Conservation (phyloP, 1,140 invertebrate genomes). For the Drosophila sucinea region DNA sequence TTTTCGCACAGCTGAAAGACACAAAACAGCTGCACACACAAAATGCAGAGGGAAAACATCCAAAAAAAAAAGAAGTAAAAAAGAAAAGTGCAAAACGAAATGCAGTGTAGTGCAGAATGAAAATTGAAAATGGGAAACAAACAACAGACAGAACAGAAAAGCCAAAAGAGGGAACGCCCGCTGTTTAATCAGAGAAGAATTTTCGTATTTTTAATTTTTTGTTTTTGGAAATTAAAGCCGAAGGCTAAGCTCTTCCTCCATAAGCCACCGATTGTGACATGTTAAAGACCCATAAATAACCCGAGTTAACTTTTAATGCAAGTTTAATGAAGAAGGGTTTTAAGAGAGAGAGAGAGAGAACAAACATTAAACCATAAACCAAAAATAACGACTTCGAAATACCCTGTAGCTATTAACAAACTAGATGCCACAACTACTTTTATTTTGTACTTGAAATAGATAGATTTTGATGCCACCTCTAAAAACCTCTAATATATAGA, state of each 20-base stretch:
- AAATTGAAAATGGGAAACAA: conserved; percentile 51
- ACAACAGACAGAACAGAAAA: conserved; percentile 16
- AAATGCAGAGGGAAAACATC: conserved; percentile 19
- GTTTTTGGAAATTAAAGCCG: conserved; percentile 7
- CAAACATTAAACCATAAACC: not conserved
- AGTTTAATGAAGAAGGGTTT: conserved; percentile 47
- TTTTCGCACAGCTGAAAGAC: conserved; percentile 72
- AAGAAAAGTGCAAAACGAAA: conserved; percentile 48
- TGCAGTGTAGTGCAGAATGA: conserved; percentile 8
- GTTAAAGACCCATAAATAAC: conserved; percentile 61
- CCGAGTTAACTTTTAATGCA: conserved; percentile 51
- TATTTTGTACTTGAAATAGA: too few species aligned
- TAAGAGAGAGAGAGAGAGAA: conserved; percentile 35
- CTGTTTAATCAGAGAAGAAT: conserved; percentile 10
- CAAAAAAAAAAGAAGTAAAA: not conserved
- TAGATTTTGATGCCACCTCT: too few species aligned
- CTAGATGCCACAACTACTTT: too few species aligned
- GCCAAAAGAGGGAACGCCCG: not conserved
- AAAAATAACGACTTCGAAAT: not conserved
- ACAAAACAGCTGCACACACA: conserved; percentile 67
- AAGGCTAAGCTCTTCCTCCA: not conserved
- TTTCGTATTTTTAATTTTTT: not conserved
- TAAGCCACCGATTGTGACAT: conserved; percentile 40
- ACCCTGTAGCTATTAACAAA: not conserved
- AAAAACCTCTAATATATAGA: too few species aligned